These are phyloP conservation scores for Serinus canaria DNA, from an alignment of 2,113 vertebrate species.

Conservation along the genomic window DNA sequence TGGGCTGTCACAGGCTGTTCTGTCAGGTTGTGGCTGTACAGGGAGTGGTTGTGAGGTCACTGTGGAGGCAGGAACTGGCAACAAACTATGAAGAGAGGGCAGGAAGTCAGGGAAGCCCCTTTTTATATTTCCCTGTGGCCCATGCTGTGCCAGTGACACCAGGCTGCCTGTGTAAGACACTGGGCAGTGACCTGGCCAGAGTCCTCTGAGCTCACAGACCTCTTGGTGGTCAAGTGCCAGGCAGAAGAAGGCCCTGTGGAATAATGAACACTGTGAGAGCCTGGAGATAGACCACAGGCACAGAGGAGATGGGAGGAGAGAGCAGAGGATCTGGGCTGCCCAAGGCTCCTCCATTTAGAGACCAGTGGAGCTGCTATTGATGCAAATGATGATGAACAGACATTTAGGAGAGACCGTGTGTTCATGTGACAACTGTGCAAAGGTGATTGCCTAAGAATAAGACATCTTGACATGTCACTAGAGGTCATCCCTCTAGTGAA, in stretches of 20 bases:
- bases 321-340: not conserved
- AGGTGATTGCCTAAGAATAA: conserved; percentile 6
- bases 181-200: not conserved
- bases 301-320: not conserved
- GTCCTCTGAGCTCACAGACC: not conserved
- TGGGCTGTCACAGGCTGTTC: not conserved
- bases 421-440: not conserved
- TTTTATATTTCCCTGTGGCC: not conserved
- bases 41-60: not conserved
- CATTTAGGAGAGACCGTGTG: not conserved
- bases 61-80: not conserved
- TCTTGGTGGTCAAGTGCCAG: not conserved
- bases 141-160: not conserved
- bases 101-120: not conserved
- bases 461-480: not conserved
- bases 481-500: not conserved
- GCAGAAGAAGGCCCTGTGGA: not conserved
- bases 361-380: not conserved
- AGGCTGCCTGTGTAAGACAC: not conserved
- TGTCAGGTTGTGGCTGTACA: not conserved
- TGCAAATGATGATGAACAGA: not conserved
- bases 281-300: not conserved
- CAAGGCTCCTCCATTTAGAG: not conserved
- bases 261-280: not conserved
- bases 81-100: not conserved